A percentile compares a stretch with the other conserved stretches of the same genome.
phyloP scores from a whole-genome alignment of 2,888 invertebrate species.

The Itoplectis maculator region DNA sequence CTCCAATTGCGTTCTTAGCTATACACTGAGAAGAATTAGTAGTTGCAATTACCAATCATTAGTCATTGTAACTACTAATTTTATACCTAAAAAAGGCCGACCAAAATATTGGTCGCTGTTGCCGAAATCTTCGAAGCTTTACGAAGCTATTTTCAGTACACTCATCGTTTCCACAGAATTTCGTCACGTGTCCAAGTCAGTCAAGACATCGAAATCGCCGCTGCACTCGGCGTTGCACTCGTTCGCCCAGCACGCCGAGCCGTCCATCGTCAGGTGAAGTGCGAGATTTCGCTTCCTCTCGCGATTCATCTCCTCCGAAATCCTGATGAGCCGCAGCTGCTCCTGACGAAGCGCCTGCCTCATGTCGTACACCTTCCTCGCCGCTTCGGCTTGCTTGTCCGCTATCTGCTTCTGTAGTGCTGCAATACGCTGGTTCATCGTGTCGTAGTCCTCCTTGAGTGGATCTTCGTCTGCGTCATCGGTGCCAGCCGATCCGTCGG shows the following conservation, averaged over 20 bases:
- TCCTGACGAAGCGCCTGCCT: constrained; percentile 75
- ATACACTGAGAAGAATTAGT: too few relatives aligned
- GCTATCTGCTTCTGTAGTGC: constrained; percentile 79
- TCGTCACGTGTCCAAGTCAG: constrained; percentile 10
- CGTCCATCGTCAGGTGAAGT: constrained; percentile 73
- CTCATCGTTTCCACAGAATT: constrained; percentile 41
- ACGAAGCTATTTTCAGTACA: too few relatives aligned
- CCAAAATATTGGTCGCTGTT: too few relatives aligned
- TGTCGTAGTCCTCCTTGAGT: constrained; percentile 71
- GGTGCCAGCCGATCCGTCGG: not conserved
- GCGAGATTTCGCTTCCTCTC: constrained; percentile 77
- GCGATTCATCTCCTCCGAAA: constrained; percentile 77
- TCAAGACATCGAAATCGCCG: constrained; percentile 52
- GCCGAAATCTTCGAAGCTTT: too few relatives aligned
- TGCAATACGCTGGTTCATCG: constrained; percentile 76
- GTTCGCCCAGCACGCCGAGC: constrained; percentile 66
- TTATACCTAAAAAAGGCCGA: too few relatives aligned
- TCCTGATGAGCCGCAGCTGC: constrained; percentile 75
- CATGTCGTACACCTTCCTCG: constrained; percentile 75
- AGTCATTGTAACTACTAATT: too few relatives aligned
- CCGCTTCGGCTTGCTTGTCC: constrained; percentile 78
- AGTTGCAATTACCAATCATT: too few relatives aligned
- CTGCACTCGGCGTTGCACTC: constrained; percentile 68
- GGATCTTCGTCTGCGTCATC: constrained; percentile 46
- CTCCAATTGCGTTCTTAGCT: too few relatives aligned